Conservation (phyloP, 2,113 vertebrate species). For the Spea multiplicata region DNA sequence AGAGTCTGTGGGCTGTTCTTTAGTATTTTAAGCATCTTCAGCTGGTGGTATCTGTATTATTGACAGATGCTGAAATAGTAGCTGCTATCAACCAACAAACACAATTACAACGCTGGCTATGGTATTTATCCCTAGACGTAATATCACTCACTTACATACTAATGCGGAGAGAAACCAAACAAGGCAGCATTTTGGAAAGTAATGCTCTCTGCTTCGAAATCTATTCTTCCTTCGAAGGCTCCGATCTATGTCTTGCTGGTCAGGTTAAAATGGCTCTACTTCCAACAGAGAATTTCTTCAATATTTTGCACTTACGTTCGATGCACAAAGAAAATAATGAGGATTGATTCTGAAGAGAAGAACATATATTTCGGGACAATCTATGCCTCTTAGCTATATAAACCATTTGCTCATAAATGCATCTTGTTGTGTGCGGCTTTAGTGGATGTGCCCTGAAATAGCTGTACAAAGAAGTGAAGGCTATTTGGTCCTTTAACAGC, state of each 20-base stretch:
- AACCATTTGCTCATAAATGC: constrained; percentile 24
- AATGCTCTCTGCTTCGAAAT: constrained; percentile 63
- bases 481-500: background rate
- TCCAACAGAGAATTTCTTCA: constrained; percentile 53
- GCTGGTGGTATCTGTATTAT: too few species aligned
- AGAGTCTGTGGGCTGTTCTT: too few species aligned
- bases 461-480: background rate
- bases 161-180: constrained; percentile 1
- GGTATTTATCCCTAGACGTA: too few species aligned
- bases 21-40: too few species aligned
- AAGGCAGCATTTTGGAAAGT: constrained; percentile 53
- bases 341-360: constrained; percentile 50
- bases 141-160: background rate
- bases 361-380: constrained; percentile 40
- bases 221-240: constrained; percentile 53
- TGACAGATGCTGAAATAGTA: too few species aligned
- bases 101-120: background rate
- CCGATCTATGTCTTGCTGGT: constrained; percentile 54
- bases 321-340: constrained; percentile 50
- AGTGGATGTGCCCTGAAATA: constrained; percentile 11
- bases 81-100: background rate
- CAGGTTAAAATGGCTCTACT: constrained; percentile 58
- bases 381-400: constrained; percentile 13
- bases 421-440: constrained; percentile 25
- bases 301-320: constrained; percentile 53